Base-by-base conservation (phyloP, 1,140 invertebrate genomes). In the Megathymus violae region DNA sequence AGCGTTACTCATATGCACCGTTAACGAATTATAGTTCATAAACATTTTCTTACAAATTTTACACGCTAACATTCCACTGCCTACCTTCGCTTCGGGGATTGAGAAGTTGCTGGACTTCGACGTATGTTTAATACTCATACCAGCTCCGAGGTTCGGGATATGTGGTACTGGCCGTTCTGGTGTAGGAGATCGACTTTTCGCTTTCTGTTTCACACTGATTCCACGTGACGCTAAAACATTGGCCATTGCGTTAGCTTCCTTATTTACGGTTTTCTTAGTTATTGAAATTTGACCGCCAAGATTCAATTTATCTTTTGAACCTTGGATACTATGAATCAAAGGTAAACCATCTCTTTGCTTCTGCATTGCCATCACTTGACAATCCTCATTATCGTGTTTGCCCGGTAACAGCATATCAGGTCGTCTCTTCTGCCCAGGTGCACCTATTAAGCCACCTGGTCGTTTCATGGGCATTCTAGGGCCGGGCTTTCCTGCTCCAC, bases 161-260 rank as follows among this genome's bases (percentile, higher is more conserved):
- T 88, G 83, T 4, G 89, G 84, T 0, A 89, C 44, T 3, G 86
- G 83, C 4, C 80, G 80, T 43, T 92, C 71, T 17, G 91, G 88
- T 11, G 71, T 86, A 25, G 71, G 92, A 0, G 88, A 88, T 19
- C 88, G 82, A 70, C 85, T 87, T 61, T 90, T 91, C 47, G 86
- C 83, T 71, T 93, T 93, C 17, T 93, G 93, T 52, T 95, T 96
- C 0, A 96, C 94, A 17, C 95, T 96, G 54, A 96, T 96, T 13
- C 95, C 95, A 65, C 95, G 85, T 9, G 95, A 94, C 6, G 95
- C 95, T 38, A 96, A 82, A 27, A 96, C 93, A 83, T 94, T 95
- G 0, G 95, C 95, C 66, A 96, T 95, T 0, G 93, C 94, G 58
- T 94, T 95, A 3, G 95, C 94, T 71, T 95, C 94, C 25, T 93